Conservation (phyloP, 2,888 invertebrate genomes). For the Orthosia cruda region DNA sequence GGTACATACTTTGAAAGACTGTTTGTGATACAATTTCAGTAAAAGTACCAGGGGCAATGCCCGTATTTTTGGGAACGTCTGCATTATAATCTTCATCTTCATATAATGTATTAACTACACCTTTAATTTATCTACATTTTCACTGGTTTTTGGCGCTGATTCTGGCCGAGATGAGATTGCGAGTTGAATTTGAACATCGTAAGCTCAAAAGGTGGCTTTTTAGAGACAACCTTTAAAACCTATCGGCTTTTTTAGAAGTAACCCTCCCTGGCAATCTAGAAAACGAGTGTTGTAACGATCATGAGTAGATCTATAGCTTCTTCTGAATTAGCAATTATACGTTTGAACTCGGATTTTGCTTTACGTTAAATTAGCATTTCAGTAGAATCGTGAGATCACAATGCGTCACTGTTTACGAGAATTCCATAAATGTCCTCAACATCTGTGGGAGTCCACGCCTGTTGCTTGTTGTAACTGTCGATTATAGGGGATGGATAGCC, state of each 20-base stretch:
- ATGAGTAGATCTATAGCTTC: background rate
- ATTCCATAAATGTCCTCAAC: slow-evolving; percentile 16
- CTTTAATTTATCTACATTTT: too few species aligned
- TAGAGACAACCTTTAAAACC: too few species aligned
- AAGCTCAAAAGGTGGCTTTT: too few species aligned
- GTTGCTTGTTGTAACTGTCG: slow-evolving; percentile 18
- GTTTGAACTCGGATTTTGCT: slow-evolving; percentile 2
- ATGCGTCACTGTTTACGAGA: slow-evolving; percentile 41
- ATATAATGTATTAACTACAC: too few species aligned
- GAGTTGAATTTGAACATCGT: too few species aligned
- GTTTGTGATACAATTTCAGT: too few species aligned
- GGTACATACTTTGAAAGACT: too few species aligned
- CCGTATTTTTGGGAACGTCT: too few species aligned
- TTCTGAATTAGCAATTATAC: background rate
- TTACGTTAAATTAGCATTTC: slow-evolving; percentile 26
- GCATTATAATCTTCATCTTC: too few species aligned
- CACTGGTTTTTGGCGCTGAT: too few species aligned
- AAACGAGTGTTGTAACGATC: background rate
- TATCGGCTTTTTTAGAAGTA: background rate
- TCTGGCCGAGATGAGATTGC: too few species aligned
- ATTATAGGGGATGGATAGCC: background rate
- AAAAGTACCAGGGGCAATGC: too few species aligned
- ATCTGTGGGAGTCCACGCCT: background rate
- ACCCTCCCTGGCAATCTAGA: background rate
- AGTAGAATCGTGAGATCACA: slow-evolving; percentile 21